Percentiles rank a stretch among this genome's conserved stretches.
Conservation (phyloP, 2,113 vertebrate genomes). For the Campylorhamphus procurvoides region DNA sequence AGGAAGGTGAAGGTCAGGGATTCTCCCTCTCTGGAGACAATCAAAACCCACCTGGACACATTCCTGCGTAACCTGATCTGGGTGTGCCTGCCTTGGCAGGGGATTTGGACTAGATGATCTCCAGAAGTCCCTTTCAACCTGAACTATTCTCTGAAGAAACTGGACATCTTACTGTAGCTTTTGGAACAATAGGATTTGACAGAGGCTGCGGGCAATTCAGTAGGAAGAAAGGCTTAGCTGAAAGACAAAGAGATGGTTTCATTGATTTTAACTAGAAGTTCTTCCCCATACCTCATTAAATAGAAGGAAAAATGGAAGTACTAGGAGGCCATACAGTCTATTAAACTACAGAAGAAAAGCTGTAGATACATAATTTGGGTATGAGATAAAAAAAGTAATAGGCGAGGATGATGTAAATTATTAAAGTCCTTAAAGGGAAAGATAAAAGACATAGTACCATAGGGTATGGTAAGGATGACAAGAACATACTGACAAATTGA, state of each 20-base stretch:
- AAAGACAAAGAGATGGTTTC: not conserved
- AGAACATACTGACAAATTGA: not conserved
- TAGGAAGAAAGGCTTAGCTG: not conserved
- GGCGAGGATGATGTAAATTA: not conserved
- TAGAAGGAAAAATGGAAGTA: not conserved
- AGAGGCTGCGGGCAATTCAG: not conserved
- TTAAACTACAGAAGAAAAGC: not conserved
- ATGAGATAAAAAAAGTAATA: not conserved
- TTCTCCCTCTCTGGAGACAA: not conserved
- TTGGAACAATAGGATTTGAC: not conserved
- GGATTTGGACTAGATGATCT: not conserved
- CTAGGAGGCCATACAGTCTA: not conserved
- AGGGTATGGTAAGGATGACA: not conserved
- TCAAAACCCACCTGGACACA: not conserved
- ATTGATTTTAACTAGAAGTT: not conserved
- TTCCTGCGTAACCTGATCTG: not conserved
- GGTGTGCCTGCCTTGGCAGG: not conserved
- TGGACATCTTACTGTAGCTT: not conserved
- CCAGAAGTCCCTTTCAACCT: not conserved
- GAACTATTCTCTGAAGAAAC: not conserved
- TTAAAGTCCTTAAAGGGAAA: not conserved
- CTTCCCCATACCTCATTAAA: not conserved
- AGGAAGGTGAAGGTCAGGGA: rapidly evolving
- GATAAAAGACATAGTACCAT: not conserved
- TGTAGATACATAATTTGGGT: not conserved